Evolutionary conservation across 2,797 vertebrate species (phyloP).

Genomic region (Antennarius maculatus): DNA sequence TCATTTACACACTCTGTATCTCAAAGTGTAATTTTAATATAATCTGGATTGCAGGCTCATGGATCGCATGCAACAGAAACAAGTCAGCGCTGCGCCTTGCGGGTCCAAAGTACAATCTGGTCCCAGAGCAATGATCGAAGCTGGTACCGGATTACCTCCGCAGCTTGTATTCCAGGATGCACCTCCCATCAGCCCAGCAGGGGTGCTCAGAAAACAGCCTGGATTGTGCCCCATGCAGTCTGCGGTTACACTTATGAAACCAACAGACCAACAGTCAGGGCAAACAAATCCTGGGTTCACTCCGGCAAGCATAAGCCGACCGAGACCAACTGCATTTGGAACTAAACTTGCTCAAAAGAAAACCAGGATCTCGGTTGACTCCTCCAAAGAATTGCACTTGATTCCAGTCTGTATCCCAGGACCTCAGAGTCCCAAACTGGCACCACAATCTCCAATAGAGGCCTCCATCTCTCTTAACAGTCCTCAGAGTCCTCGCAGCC

Average conservation of each 20-base stretch:
- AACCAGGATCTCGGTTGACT: conserved; percentile 51
- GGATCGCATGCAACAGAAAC: conserved; percentile 65
- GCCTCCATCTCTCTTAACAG: conserved; percentile 60
- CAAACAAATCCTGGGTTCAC: conserved; percentile 36
- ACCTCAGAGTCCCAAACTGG: conserved; percentile 55
- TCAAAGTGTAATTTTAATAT: not conserved
- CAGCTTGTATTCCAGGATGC: conserved; percentile 52
- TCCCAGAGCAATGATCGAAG: conserved; percentile 36
- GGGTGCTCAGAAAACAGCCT: conserved; percentile 22
- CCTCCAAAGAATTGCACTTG: conserved; percentile 59
- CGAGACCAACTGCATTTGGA: conserved; percentile 72
- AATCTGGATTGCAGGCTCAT: conserved; percentile 60
- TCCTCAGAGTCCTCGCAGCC: conserved; percentile 63
- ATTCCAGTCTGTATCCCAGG: conserved; percentile 65
- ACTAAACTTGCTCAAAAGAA: conserved; percentile 65
- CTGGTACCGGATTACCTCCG: conserved; percentile 35
- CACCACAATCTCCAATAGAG: conserved; percentile 74
- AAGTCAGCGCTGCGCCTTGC: conserved; percentile 45
- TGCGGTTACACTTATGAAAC: conserved; percentile 22
- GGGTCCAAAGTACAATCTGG: conserved; percentile 52
- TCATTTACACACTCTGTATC: conserved; percentile 14
- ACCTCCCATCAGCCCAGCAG: conserved; percentile 35
- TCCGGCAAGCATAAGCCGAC: conserved; percentile 74
- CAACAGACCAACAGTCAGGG: conserved; percentile 36
- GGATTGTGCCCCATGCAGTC: conserved; percentile 26